phyloP scores from a whole-genome alignment of 2,797 vertebrate genomes.

The Siniperca obscura region DNA sequence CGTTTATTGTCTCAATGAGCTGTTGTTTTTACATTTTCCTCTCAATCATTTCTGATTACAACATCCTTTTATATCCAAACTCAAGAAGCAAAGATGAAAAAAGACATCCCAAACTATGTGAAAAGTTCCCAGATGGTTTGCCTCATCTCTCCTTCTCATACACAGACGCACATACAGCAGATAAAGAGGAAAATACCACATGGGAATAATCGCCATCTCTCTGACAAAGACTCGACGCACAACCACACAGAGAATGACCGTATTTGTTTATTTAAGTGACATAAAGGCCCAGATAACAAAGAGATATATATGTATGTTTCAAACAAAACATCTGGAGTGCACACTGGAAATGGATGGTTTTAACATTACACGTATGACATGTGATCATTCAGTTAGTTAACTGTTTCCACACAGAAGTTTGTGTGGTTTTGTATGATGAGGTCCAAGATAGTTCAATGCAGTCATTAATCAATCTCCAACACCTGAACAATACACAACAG shows the following conservation, averaged over 20 bases:
- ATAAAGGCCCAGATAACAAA: slow-evolving; percentile 25
- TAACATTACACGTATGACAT: slow-evolving; percentile 38
- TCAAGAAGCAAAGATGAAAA: slow-evolving; percentile 14
- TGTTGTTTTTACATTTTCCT: slow-evolving; percentile 28
- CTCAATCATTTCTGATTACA: slow-evolving; percentile 34
- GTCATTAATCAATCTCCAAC: slow-evolving; percentile 1
- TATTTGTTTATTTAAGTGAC: slow-evolving; percentile 35
- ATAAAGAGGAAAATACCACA: slow-evolving; percentile 1
- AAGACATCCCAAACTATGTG: slow-evolving; percentile 16
- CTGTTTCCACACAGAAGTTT: slow-evolving; percentile 41
- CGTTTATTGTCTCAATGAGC: not conserved
- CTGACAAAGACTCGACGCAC: not conserved
- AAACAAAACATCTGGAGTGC: slow-evolving; percentile 62
- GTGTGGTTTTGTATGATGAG: not conserved
- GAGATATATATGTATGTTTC: not conserved
- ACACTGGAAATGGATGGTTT: slow-evolving; percentile 53
- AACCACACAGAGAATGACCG: not conserved
- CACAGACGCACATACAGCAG: not conserved
- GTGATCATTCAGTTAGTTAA: slow-evolving; percentile 37
- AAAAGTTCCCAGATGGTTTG: slow-evolving; percentile 71
- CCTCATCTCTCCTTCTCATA: slow-evolving; percentile 30
- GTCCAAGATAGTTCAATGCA: not conserved
- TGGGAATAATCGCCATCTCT: not conserved
- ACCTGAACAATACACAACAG: slow-evolving; percentile 10
- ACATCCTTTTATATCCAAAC: slow-evolving; percentile 29